These are phyloP conservation scores for Anniella stebbinsi DNA, from an alignment of 2,797 vertebrate genomes.

Conservation along the genomic window DNA sequence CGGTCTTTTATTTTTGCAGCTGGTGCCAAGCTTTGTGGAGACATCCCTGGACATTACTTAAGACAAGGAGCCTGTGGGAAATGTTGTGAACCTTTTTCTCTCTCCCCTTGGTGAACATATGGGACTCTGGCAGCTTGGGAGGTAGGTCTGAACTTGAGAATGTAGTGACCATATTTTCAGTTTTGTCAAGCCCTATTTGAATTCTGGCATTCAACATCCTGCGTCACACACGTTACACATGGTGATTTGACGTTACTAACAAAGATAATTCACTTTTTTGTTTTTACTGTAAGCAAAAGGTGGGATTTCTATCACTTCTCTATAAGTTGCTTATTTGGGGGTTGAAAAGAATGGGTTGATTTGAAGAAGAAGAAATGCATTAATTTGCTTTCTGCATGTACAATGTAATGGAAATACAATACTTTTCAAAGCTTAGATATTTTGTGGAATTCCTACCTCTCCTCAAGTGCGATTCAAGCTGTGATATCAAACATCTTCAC, in stretches of 20 bases:
- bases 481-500: slow-evolving; percentile 63
- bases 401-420: slow-evolving; percentile 34
- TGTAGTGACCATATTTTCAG: slow-evolving; percentile 56
- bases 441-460: slow-evolving; percentile 42
- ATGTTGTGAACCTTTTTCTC: slow-evolving; percentile 75
- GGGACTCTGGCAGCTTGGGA: slow-evolving; percentile 79
- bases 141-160: slow-evolving; percentile 86
- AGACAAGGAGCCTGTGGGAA: slow-evolving; percentile 83
- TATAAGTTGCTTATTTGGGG: background rate
- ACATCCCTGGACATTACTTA: slow-evolving; percentile 79
- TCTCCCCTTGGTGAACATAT: slow-evolving; percentile 77
- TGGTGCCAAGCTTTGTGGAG: slow-evolving; percentile 79
- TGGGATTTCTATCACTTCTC: slow-evolving; percentile 34
- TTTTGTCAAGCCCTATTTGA: slow-evolving; percentile 60
- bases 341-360: slow-evolving; percentile 13
- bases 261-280: slow-evolving; percentile 1
- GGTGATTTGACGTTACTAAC: slow-evolving; percentile 23
- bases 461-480: slow-evolving; percentile 52
- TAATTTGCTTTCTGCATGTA: slow-evolving; percentile 61
- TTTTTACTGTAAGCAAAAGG: slow-evolving; percentile 42
- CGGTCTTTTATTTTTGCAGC: slow-evolving; percentile 77
- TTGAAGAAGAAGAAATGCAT: slow-evolving; percentile 41
- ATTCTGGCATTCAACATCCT: slow-evolving; percentile 33
- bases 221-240: background rate
- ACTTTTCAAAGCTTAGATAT: slow-evolving; percentile 55